Conservation (phyloP, 1,140 invertebrate genomes). For the silkworm (Bombyx mori) region DNA sequence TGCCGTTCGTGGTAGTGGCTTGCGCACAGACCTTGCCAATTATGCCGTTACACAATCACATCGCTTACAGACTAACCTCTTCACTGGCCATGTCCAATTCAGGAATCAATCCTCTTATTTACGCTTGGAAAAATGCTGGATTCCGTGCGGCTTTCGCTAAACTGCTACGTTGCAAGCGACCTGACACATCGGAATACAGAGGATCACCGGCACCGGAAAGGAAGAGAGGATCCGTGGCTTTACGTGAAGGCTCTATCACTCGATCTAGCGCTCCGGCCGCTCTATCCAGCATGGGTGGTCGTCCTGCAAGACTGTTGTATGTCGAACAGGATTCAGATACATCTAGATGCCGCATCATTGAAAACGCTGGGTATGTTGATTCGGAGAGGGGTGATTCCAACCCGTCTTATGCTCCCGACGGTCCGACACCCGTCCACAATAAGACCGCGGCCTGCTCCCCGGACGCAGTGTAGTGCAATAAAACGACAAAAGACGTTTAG, state of each 20-base stretch:
- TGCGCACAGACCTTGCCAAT: constrained; percentile 73
- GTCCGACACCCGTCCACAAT: constrained; percentile 52
- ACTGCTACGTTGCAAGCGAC: constrained; percentile 75
- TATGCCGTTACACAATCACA: constrained; percentile 60
- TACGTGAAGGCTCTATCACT: constrained; percentile 60
- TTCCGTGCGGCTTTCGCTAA: constrained; percentile 79
- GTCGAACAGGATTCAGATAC: constrained; percentile 51
- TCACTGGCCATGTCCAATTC: constrained; percentile 82
- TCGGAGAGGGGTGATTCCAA: constrained; percentile 51
- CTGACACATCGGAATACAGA: constrained; percentile 67
- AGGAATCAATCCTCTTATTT: constrained; percentile 83
- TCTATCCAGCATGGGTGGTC: constrained; percentile 35
- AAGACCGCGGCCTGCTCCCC: constrained; percentile 18
- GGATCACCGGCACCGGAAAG: constrained; percentile 55
- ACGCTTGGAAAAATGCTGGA: constrained; percentile 85
- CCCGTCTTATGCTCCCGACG: constrained; percentile 59
- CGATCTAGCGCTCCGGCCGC: constrained; percentile 38
- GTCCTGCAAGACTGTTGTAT: constrained; percentile 49
- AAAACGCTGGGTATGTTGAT: constrained; percentile 65
- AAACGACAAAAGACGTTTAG: constrained; percentile 41
- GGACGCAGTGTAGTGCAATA: constrained; percentile 50
- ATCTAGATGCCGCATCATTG: constrained; percentile 60
- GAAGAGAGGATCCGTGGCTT: constrained; percentile 51
- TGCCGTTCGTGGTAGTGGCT: constrained; percentile 79
- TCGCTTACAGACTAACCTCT: constrained; percentile 78